Evolutionary conservation across 2,113 vertebrate species (phyloP).

Genomic region (Dendrocopos noguchii): DNA sequence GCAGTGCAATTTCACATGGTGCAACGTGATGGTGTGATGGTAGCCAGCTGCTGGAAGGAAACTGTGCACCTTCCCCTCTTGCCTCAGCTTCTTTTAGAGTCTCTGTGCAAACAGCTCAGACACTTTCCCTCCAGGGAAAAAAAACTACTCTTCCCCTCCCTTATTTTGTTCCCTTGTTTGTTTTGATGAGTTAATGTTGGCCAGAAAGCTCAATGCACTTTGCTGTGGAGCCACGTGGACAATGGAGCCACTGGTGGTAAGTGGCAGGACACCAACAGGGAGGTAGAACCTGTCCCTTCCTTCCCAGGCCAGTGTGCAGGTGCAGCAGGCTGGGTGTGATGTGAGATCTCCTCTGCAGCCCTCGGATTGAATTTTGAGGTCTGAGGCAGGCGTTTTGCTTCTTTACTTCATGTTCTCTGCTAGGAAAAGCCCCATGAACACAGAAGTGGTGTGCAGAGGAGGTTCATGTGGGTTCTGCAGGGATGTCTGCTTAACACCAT

Average conservation of each 20-base stretch:
- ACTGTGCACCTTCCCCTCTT: accelerated
- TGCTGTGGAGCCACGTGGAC: accelerated
- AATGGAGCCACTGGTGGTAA: neutral
- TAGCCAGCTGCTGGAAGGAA: neutral
- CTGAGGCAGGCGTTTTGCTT: neutral
- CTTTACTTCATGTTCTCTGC: accelerated
- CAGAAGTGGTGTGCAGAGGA: neutral
- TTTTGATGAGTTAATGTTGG: neutral
- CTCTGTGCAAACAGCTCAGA: neutral
- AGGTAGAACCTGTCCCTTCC: too few relatives aligned
- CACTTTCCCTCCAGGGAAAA: neutral
- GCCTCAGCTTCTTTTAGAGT: neutral
- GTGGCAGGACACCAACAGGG: neutral
- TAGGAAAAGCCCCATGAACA: neutral
- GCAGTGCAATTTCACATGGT: neutral
- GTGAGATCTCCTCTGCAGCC: neutral
- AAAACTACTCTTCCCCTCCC: accelerated
- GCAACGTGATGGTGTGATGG: neutral
- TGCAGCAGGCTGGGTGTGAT: accelerated
- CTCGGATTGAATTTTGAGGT: accelerated
- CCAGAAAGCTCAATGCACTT: neutral
- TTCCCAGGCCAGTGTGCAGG: accelerated
- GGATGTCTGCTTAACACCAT: neutral
- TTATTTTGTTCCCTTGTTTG: accelerated
- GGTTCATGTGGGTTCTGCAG: neutral